phyloP scores from a whole-genome alignment of 2,113 vertebrate genomes.

The Heloderma charlesbogerti region DNA sequence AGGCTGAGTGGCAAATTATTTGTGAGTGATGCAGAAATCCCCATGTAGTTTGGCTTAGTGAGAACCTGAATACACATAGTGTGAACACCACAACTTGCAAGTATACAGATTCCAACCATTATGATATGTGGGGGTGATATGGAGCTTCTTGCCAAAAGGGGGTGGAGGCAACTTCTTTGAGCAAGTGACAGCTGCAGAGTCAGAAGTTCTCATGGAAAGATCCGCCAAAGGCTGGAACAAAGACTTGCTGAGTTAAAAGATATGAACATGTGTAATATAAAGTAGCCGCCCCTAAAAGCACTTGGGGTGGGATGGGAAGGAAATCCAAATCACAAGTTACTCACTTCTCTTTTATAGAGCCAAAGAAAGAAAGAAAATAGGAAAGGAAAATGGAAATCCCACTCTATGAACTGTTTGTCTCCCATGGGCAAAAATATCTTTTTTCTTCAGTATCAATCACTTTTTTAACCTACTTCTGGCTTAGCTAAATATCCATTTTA shows the following conservation, averaged over 20 bases:
- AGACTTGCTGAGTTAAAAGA: background rate
- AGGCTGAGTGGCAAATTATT: background rate
- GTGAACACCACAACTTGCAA: too few relatives aligned
- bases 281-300: background rate
- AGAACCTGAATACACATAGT: background rate
- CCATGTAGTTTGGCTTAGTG: background rate
- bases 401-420: background rate
- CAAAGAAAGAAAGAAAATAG: background rate
- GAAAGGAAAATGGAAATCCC: background rate
- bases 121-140: background rate
- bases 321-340: background rate
- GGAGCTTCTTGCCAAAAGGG: background rate
- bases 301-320: background rate
- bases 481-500: constrained; percentile 49
- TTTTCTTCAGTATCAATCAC: constrained; percentile 1
- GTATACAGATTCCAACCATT: background rate
- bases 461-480: constrained; percentile 40
- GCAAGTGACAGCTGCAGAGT: background rate
- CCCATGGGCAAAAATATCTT: background rate
- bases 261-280: background rate
- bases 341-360: background rate
- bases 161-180: background rate
- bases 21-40: background rate
- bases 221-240: background rate
- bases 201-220: background rate